These are phyloP conservation scores for Bradypus variegatus DNA, from an alignment of 2,797 vertebrate species.

Conservation along the genomic window DNA sequence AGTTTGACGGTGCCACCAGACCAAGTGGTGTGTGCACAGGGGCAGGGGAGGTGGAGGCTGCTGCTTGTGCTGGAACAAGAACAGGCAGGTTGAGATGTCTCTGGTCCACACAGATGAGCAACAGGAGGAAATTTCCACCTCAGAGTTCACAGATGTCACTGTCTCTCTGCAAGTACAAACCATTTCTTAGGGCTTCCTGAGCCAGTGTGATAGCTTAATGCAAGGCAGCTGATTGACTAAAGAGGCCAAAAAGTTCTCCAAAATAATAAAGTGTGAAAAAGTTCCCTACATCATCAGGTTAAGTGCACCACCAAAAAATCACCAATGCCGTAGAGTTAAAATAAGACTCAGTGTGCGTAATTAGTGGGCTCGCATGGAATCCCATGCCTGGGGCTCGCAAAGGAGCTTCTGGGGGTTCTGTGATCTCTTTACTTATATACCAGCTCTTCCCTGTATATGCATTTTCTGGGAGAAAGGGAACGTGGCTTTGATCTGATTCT, in stretches of 20 bases:
- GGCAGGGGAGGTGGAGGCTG: background rate
- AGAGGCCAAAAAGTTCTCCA: background rate
- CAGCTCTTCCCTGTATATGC: background rate
- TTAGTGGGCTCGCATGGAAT: fast-evolving
- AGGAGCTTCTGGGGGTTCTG: background rate
- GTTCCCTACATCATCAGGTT: background rate
- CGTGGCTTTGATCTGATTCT: background rate
- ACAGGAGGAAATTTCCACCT: background rate
- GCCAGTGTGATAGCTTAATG: background rate
- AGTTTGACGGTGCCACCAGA: background rate
- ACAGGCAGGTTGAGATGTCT: background rate
- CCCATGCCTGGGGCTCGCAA: background rate
- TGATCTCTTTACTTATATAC: background rate
- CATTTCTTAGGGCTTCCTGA: background rate
- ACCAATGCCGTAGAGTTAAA: background rate
- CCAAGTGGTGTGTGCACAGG: too few species aligned
- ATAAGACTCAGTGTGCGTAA: fast-evolving
- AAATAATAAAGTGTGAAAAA: conserved; percentile 34
- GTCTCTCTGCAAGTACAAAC: background rate
- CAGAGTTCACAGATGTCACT: background rate
- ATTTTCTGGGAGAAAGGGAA: background rate
- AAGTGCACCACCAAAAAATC: background rate
- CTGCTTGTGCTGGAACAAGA: background rate
- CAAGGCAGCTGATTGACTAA: conserved; percentile 26
- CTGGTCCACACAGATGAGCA: background rate